A percentile compares a stretch with the other conserved stretches of the same genome.
These are phyloP conservation scores for Pelodytes ibericus DNA, from an alignment of 2,797 vertebrate genomes.

Conservation along the genomic window DNA sequence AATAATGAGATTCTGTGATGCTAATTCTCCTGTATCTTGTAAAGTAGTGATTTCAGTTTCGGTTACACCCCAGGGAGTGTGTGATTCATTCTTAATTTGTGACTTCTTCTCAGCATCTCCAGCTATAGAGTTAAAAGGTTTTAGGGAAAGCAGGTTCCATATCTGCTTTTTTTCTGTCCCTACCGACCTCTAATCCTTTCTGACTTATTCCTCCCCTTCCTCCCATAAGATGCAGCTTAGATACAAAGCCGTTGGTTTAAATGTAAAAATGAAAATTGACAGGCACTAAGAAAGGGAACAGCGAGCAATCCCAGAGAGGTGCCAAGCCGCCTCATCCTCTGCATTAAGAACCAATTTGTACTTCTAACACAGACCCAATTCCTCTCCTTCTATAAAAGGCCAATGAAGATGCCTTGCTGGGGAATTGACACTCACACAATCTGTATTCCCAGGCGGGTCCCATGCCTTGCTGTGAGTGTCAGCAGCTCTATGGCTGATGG, in stretches of 20 bases:
- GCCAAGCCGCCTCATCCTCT: conserved; percentile 70
- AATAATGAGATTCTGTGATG: too few species aligned
- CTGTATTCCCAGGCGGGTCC: conserved; percentile 59
- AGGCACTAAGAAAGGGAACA: conserved; percentile 72
- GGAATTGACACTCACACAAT: conserved; percentile 77
- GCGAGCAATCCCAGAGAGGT: conserved; percentile 76
- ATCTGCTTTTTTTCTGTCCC: not conserved
- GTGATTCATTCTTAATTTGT: too few species aligned
- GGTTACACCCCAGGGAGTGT: too few species aligned
- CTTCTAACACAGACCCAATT: conserved; percentile 72
- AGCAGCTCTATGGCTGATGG: not conserved
- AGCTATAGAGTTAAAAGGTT: not conserved
- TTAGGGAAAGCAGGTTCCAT: not conserved
- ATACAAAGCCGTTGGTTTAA: conserved; percentile 77
- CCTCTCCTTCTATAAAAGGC: conserved; percentile 74
- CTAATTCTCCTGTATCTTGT: too few species aligned
- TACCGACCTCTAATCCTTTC: conserved; percentile 70
- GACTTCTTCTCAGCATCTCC: not conserved
- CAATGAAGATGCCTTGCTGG: conserved; percentile 71
- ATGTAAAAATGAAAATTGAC: conserved; percentile 82
- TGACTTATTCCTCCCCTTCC: conserved; percentile 74
- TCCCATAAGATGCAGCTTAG: conserved; percentile 74
- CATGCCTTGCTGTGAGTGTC: not conserved
- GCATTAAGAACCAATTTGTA: conserved; percentile 82
- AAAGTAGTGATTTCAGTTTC: too few species aligned